A percentile compares a stretch with the other conserved stretches of the same genome.
Evolutionary conservation across 2,113 vertebrate species (phyloP).

Genomic region (Alectura lathami): DNA sequence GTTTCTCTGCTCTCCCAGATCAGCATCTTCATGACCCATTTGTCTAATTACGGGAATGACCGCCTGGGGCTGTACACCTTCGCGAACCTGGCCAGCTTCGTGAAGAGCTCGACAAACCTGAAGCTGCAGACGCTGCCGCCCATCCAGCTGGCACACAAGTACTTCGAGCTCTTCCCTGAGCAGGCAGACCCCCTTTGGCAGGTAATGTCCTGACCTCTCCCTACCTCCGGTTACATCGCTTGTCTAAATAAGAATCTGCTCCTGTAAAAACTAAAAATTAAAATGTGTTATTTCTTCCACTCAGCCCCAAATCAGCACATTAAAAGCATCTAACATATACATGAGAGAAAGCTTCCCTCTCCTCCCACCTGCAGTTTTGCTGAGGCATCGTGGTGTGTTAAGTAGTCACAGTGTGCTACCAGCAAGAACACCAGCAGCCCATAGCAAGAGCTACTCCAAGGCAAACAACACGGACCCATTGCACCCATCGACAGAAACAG

Average conservation of each 20-base stretch:
- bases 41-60: conserved; percentile 98
- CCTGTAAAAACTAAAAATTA: neutral
- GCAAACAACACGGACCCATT: neutral
- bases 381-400: neutral
- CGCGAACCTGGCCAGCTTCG: conserved; percentile 89
- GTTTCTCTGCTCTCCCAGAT: conserved; percentile 80
- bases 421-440: neutral
- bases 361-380: neutral
- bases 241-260: neutral
- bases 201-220: conserved; percentile 74
- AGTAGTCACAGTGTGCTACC: neutral
- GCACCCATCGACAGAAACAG: neutral
- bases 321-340: neutral
- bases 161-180: conserved; percentile 96
- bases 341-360: neutral
- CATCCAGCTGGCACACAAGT: conserved; percentile 89
- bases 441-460: neutral
- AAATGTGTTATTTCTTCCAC: neutral
- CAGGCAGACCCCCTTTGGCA: conserved; percentile 96
- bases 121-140: conserved; percentile 89
- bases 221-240: neutral
- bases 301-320: neutral
- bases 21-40: conserved; percentile 99
- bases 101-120: conserved; percentile 91
- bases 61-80: conserved; percentile 97